Evolutionary conservation across 2,888 invertebrate genomes (phyloP).

Genomic region (Chaetogeoica ovagalla): DNA sequence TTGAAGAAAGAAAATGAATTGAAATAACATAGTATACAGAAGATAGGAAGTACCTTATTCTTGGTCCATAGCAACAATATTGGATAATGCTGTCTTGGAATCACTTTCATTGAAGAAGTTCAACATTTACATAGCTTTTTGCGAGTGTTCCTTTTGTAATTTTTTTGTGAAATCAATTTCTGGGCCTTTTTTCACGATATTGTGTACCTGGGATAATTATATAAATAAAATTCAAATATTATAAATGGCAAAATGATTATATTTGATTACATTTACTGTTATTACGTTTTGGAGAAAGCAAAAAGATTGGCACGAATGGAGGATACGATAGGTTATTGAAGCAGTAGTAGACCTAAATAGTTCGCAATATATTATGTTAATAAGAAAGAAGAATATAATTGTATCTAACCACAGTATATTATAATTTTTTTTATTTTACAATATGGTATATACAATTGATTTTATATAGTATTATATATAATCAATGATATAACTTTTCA

Average conservation of each 20-base stretch:
- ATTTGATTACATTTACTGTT: background rate
- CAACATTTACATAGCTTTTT: constrained; percentile 74
- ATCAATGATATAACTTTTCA: too few species aligned
- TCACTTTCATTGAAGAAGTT: constrained; percentile 77
- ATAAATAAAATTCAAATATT: constrained; percentile 8
- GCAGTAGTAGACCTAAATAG: too few species aligned
- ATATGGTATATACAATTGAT: too few species aligned
- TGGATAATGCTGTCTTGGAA: constrained; percentile 80
- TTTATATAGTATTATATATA: too few species aligned
- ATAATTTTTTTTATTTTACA: too few species aligned
- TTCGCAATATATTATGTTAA: too few species aligned
- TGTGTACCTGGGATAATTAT: constrained; percentile 61
- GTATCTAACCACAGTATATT: too few species aligned
- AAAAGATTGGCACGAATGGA: too few species aligned
- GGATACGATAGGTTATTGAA: too few species aligned
- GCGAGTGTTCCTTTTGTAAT: constrained; percentile 75
- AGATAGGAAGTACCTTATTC: constrained; percentile 7
- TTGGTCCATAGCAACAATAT: constrained; percentile 68
- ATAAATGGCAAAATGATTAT: background rate
- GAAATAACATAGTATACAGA: background rate
- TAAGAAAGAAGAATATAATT: too few species aligned
- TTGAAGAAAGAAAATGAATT: too few species aligned
- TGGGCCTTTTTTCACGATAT: constrained; percentile 69
- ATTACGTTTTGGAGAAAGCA: too few species aligned
- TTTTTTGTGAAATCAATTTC: constrained; percentile 75